A percentile compares a stretch with the other conserved stretches of the same genome.
phyloP scores from a whole-genome alignment of 2,797 vertebrate species.

The Allobates femoralis region DNA sequence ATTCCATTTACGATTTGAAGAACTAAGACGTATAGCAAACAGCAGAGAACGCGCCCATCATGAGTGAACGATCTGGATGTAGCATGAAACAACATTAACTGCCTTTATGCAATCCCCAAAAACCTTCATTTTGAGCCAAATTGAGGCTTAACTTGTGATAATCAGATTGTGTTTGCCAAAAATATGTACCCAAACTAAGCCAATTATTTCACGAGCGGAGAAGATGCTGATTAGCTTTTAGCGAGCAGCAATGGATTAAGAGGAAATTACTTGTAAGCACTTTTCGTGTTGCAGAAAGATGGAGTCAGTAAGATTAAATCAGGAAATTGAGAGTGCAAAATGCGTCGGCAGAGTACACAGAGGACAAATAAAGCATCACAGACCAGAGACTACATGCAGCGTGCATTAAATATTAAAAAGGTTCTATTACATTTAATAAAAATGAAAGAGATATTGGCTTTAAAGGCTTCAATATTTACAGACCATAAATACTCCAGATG shows the following conservation, averaged over 20 bases:
- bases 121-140: slow-evolving; percentile 7
- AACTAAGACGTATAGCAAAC: neutral
- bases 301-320: neutral
- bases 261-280: slow-evolving; percentile 17
- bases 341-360: neutral
- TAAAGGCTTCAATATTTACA: too few relatives aligned
- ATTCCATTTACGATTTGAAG: neutral
- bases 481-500: too few relatives aligned
- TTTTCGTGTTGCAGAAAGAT: neutral
- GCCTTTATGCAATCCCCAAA: neutral
- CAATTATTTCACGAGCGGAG: slow-evolving; percentile 17
- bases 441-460: too few relatives aligned
- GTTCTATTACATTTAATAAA: too few relatives aligned
- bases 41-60: neutral
- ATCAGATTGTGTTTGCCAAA: slow-evolving; percentile 39
- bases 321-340: neutral
- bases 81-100: neutral
- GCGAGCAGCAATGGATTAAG: neutral
- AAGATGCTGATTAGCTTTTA: slow-evolving; percentile 20
- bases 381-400: too few relatives aligned
- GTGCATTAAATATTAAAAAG: too few relatives aligned
- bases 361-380: neutral
- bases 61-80: neutral
- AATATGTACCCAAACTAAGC: slow-evolving; percentile 36
- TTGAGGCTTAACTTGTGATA: slow-evolving; percentile 10